phyloP scores from a whole-genome alignment of 2,888 invertebrate species.

The Lasioglossum figueresi region DNA sequence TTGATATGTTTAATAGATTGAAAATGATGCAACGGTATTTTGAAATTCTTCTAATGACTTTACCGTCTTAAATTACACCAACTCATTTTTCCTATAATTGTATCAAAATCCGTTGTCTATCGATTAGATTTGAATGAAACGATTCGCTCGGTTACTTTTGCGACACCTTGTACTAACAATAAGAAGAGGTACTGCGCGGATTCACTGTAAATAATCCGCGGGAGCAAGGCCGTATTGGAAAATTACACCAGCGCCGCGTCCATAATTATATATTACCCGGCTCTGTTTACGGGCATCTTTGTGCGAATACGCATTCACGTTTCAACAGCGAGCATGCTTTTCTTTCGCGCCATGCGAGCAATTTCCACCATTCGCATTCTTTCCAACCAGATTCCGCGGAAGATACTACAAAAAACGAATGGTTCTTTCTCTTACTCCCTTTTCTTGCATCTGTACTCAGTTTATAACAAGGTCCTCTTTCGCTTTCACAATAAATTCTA shows the following conservation, averaged over 20 bases:
- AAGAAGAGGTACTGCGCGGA: background rate
- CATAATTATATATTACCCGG: slow-evolving; percentile 46
- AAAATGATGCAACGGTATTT: no score
- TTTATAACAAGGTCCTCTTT: background rate
- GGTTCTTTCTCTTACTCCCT: background rate
- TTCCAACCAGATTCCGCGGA: slow-evolving; percentile 17
- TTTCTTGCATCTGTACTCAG: background rate
- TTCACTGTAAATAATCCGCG: background rate
- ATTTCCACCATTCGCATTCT: slow-evolving; percentile 41
- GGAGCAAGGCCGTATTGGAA: slow-evolving; percentile 57
- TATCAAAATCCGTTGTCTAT: background rate
- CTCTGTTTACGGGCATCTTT: slow-evolving; percentile 37
- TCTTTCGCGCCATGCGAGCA: slow-evolving; percentile 26
- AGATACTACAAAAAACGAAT: slow-evolving; percentile 26
- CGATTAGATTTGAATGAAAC: background rate
- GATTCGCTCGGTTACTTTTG: background rate
- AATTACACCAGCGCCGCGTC: slow-evolving; percentile 26
- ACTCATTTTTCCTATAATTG: no score
- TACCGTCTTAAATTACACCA: no score
- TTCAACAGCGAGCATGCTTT: slow-evolving; percentile 32
- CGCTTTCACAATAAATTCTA: background rate
- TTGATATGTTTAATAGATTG: no score
- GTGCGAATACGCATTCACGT: slow-evolving; percentile 41
- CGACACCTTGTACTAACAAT: background rate
- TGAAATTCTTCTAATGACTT: no score